These are phyloP conservation scores for Sebastes steindachneri DNA, from an alignment of 2,797 vertebrate species.

Conservation along the genomic window DNA sequence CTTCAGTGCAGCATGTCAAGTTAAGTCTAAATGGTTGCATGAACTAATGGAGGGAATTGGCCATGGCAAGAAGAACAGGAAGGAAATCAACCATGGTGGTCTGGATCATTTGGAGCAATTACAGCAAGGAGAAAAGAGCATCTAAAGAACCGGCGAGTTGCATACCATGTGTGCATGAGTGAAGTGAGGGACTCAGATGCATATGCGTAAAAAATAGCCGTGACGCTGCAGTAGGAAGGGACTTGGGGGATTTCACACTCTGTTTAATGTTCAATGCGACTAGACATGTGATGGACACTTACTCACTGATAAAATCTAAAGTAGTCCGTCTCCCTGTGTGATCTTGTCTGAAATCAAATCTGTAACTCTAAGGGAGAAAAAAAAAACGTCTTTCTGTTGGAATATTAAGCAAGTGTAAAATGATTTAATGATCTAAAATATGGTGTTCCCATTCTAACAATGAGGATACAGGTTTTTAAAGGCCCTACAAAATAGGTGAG, in stretches of 20 bases:
- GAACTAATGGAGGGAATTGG: slow-evolving; percentile 43
- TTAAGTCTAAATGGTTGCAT: slow-evolving; percentile 39
- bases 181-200: slow-evolving; percentile 43
- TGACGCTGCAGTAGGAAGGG: slow-evolving; percentile 15
- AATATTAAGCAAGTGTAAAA: slow-evolving; percentile 21
- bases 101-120: slow-evolving; percentile 67
- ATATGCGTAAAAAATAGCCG: slow-evolving; percentile 52
- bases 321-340: slow-evolving; percentile 32
- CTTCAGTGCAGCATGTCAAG: slow-evolving; percentile 48
- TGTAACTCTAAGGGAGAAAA: neutral
- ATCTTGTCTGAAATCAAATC: slow-evolving; percentile 49
- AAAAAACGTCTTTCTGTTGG: neutral
- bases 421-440: slow-evolving; percentile 14
- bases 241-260: slow-evolving; percentile 62
- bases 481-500: slow-evolving; percentile 16
- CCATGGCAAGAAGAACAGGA: slow-evolving; percentile 57
- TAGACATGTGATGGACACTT: slow-evolving; percentile 57
- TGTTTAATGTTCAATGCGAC: slow-evolving; percentile 58
- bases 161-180: slow-evolving; percentile 37
- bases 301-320: slow-evolving; percentile 36
- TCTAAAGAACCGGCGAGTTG: slow-evolving; percentile 37
- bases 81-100: slow-evolving; percentile 66
- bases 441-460: neutral
- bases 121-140: slow-evolving; percentile 47
- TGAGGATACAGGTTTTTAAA: slow-evolving; percentile 13